These are phyloP conservation scores for Clytia hemisphaerica DNA, from an alignment of 30 jellyfish, hydroid and myxozoan genomes.

Conservation along the genomic window DNA sequence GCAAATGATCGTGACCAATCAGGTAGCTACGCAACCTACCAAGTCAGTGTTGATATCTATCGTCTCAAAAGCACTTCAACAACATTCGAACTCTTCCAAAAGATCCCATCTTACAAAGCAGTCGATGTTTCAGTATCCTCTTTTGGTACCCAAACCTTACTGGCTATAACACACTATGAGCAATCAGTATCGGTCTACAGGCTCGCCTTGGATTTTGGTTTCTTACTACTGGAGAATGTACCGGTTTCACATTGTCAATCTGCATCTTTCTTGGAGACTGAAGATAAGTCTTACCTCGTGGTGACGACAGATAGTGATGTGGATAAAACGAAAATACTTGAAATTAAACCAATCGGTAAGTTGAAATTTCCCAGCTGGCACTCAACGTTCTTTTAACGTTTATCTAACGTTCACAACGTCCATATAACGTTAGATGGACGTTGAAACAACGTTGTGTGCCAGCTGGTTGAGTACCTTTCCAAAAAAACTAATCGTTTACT, in stretches of 20 bases:
- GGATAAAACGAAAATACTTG: no score
- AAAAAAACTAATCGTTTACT: no score
- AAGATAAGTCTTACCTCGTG: constrained; percentile 16
- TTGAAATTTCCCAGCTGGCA: no score
- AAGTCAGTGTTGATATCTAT: constrained; percentile 11
- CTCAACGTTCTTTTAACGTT: no score
- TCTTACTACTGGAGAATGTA: constrained; percentile 20
- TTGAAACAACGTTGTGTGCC: no score
- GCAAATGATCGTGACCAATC: constrained; percentile 23
- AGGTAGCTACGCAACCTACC: constrained; percentile 16
- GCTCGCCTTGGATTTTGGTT: constrained; percentile 43
- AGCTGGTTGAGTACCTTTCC: no score
- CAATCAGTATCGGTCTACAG: constrained; percentile 27
- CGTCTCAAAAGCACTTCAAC: constrained; percentile 24
- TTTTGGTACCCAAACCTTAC: constrained; percentile 9
- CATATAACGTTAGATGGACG: no score
- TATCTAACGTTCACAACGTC: no score
- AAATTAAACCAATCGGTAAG: no score
- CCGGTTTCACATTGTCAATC: constrained; percentile 25
- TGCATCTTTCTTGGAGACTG: constrained; percentile 24
- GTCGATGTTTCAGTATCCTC: constrained; percentile 11
- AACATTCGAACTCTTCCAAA: constrained; percentile 36
- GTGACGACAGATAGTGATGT: no score
- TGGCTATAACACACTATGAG: constrained; percentile 30
- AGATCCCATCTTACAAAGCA: constrained; percentile 30